Percentiles rank a stretch among this genome's conserved stretches.
phyloP scores from a whole-genome alignment of 1,140 invertebrate genomes.

The Ephestia elutella region DNA sequence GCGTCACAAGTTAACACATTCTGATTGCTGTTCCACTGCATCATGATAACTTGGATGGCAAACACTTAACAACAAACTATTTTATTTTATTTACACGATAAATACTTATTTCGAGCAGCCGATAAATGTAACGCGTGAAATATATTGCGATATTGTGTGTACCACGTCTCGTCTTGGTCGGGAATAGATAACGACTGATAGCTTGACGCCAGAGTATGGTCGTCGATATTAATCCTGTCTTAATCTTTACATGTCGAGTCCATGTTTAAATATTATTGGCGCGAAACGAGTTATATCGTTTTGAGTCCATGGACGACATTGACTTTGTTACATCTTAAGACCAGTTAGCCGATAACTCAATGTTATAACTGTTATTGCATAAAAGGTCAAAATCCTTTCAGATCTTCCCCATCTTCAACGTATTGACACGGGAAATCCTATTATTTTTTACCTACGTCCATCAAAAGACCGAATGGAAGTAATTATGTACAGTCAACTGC shows the following conservation, averaged over 20 bases:
- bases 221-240: not conserved
- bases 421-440: too few relatives aligned
- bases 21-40: slow-evolving; percentile 32
- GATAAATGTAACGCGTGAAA: slow-evolving; percentile 16
- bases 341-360: too few relatives aligned
- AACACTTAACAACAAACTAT: slow-evolving; percentile 38
- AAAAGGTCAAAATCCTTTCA: too few relatives aligned
- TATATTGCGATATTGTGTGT: slow-evolving; percentile 10
- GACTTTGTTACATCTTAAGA: too few relatives aligned
- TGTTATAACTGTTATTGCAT: too few relatives aligned
- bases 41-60: slow-evolving; percentile 47
- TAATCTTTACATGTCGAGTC: not conserved
- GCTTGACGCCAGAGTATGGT: slow-evolving; percentile 1
- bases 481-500: too few relatives aligned
- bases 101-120: slow-evolving; percentile 29
- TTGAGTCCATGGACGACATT: too few relatives aligned
- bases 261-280: not conserved
- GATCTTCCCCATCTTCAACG: too few relatives aligned
- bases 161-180: slow-evolving; percentile 23
- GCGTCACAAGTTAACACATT: slow-evolving; percentile 54
- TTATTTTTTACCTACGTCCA: too few relatives aligned
- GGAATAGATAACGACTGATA: slow-evolving; percentile 30
- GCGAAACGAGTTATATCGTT: not conserved
- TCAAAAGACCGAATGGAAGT: too few relatives aligned
- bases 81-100: slow-evolving; percentile 37